Conservation (phyloP, 2,888 invertebrate genomes). For the Euplagia quadripunctaria region DNA sequence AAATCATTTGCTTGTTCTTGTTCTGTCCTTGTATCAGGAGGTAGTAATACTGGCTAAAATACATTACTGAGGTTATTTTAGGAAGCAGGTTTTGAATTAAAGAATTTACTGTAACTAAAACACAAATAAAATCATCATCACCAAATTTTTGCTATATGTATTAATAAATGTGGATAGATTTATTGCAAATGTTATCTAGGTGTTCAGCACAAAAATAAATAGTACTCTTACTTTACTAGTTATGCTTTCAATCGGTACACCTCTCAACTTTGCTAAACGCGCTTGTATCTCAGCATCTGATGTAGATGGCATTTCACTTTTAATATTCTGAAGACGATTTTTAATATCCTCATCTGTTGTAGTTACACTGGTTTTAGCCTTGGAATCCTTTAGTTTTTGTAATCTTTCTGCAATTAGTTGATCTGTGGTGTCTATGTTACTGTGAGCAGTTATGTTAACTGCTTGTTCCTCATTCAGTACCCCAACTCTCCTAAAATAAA, state of each 20-base stretch:
- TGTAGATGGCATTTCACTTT: conserved; percentile 75
- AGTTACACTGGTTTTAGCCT: conserved; percentile 49
- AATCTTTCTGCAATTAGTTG: conserved; percentile 90
- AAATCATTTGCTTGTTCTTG: conserved; percentile 91
- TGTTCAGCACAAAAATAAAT: not conserved
- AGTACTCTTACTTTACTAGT: conserved; percentile 61
- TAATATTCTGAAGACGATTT: conserved; percentile 71
- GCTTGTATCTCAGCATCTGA: conserved; percentile 89
- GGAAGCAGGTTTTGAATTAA: not conserved
- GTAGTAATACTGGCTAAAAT: conserved; percentile 74
- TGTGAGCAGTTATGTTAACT: conserved; percentile 3
- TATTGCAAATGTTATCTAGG: not conserved
- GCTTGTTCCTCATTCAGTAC: conserved; percentile 23
- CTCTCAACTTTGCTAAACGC: conserved; percentile 90
- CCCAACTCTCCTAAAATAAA: conserved; percentile 52
- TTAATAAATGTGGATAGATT: no score
- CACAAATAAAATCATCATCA: no score
- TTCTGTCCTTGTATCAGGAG: conserved; percentile 89
- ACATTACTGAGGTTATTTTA: not conserved
- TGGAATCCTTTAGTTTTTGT: conserved; percentile 89
- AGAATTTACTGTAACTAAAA: no score
- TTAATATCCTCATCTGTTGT: conserved; percentile 66
- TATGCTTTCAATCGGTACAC: conserved; percentile 73
- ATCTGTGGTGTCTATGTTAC: conserved; percentile 82
- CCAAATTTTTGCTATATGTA: no score